These are phyloP conservation scores for Pyrgus malvae DNA, from an alignment of 2,888 invertebrate species.

Conservation along the genomic window DNA sequence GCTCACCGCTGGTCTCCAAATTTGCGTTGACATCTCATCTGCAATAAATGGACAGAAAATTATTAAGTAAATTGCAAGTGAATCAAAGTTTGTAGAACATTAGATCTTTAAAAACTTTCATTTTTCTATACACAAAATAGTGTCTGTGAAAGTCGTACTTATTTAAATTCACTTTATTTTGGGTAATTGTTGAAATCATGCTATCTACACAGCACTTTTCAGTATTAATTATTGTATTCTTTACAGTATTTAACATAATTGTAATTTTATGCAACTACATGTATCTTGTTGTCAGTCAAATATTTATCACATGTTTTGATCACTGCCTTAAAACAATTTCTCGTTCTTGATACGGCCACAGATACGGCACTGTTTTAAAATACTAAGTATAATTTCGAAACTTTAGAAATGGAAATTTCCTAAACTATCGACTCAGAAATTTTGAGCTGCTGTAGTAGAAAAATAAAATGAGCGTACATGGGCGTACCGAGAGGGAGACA, in stretches of 20 bases:
- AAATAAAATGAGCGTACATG: too few relatives aligned
- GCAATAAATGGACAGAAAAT: slow-evolving; percentile 46
- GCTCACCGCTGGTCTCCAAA: slow-evolving; percentile 21
- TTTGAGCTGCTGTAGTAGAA: too few relatives aligned
- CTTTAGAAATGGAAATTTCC: too few relatives aligned
- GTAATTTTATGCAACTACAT: not conserved
- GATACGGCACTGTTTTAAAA: too few relatives aligned
- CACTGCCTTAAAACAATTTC: too few relatives aligned
- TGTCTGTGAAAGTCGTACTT: slow-evolving; percentile 6
- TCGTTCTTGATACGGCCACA: too few relatives aligned
- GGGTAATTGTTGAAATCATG: not conserved
- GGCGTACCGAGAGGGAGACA: too few relatives aligned
- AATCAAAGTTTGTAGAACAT: not conserved
- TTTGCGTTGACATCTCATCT: slow-evolving; percentile 44
- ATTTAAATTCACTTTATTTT: slow-evolving; percentile 4
- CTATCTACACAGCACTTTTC: not conserved
- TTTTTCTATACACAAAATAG: not conserved
- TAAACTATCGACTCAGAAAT: too few relatives aligned
- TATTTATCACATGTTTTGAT: too few relatives aligned
- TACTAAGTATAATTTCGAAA: too few relatives aligned
- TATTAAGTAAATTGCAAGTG: slow-evolving; percentile 12
- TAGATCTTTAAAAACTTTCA: slow-evolving; percentile 4
- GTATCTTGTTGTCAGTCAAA: too few relatives aligned
- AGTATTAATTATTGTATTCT: not conserved
- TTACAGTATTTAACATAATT: not conserved